phyloP scores from a whole-genome alignment of 2,113 vertebrate genomes.

The Gila orcuttii region DNA sequence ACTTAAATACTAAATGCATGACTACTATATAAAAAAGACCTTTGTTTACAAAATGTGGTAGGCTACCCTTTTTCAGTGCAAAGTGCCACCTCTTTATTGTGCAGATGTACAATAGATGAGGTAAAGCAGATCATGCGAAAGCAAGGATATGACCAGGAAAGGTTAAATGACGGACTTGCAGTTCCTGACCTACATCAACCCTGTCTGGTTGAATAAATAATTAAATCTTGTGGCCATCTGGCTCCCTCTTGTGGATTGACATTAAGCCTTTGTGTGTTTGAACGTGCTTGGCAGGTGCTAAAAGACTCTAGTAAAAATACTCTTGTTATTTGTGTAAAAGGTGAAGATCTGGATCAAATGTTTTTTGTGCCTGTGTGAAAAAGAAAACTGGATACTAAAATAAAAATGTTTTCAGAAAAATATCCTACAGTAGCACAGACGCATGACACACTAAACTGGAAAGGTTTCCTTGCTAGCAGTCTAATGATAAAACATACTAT shows the following conservation, averaged over 20 bases:
- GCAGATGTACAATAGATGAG: not conserved
- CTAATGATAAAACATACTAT: too few relatives aligned
- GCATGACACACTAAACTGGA: too few relatives aligned
- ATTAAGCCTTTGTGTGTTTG: not conserved
- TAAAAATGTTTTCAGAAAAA: too few relatives aligned
- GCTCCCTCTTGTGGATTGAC: slow-evolving; percentile 30
- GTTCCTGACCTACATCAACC: not conserved
- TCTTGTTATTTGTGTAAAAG: not conserved
- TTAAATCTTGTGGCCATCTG: not conserved
- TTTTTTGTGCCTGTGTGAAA: not conserved
- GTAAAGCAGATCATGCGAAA: not conserved
- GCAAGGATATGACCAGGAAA: not conserved
- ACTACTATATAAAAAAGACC: too few relatives aligned
- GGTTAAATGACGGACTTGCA: not conserved
- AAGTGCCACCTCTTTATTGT: not conserved
- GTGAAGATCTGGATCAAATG: not conserved
- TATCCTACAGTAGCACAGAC: too few relatives aligned
- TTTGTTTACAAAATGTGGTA: too few relatives aligned
- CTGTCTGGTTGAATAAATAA: not conserved
- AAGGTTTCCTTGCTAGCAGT: too few relatives aligned
- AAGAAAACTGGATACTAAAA: too few relatives aligned
- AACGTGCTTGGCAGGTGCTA: not conserved
- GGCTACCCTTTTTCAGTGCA: not conserved
- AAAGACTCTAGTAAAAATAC: not conserved
- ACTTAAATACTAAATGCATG: not conserved